A percentile compares a stretch with the other conserved stretches of the same genome.
Conservation (phyloP, 1,140 invertebrate species). For the Triops cancriformis region DNA sequence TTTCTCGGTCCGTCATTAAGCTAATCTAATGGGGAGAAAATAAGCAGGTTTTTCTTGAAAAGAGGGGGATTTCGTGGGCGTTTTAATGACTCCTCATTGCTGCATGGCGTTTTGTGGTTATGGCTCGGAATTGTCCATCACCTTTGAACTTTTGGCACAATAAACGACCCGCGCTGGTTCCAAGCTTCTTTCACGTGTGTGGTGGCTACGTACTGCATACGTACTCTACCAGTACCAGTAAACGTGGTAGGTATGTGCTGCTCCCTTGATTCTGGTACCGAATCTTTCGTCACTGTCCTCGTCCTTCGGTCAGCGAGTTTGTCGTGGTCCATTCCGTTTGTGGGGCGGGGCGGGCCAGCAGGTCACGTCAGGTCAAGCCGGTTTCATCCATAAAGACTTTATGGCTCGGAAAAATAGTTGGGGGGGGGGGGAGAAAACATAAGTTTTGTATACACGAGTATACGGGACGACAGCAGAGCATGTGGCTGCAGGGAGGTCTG, state of each 20-base stretch:
- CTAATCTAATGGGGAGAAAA: neutral
- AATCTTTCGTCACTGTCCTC: neutral
- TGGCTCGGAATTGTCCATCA: conserved; percentile 1
- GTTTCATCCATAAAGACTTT: neutral
- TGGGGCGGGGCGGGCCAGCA: neutral
- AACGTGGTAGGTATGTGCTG: neutral
- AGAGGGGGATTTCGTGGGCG: neutral
- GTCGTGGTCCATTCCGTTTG: neutral
- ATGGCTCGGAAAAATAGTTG: neutral
- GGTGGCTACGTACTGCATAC: no score
- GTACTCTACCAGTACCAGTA: no score
- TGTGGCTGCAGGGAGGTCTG: neutral
- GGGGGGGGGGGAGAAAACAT: neutral
- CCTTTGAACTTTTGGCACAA: conserved; percentile 10
- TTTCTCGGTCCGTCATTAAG: no score
- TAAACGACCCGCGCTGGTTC: neutral
- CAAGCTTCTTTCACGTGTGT: no score
- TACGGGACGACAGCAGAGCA: neutral
- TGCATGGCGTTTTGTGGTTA: neutral
- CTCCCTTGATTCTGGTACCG: neutral
- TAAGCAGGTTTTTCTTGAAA: neutral
- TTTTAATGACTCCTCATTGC: neutral
- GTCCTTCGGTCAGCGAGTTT: neutral
- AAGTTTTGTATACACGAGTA: neutral
- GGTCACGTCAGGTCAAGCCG: neutral